Base-by-base conservation (phyloP, 64 coral and sea anemone genomes). In the Cladopsammia gracilis region DNA sequence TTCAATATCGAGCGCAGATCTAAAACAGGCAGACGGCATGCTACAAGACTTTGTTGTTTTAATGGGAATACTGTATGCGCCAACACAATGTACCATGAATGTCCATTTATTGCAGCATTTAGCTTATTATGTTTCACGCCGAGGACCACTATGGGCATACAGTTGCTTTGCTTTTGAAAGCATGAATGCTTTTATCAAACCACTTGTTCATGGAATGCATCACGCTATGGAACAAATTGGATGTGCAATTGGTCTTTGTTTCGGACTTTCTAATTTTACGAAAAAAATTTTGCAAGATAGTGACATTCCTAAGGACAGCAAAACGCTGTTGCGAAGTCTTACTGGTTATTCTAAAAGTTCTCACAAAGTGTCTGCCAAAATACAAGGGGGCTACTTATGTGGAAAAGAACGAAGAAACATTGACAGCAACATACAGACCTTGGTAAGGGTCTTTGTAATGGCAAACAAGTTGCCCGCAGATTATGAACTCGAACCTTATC, bases 131-230 rank as follows among this genome's bases (percentile, higher is more conserved):
- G 88, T 78, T 25, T 78, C 66, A 46, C 88, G 88, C 20, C 75
- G 88, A 76, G 88, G 88, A 56, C 88, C 88, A 20, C 52, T 90
- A 61, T 90, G 88, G 88, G 88, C 75, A 65, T 79, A 90, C 24
- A 90, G 75, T 77, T 90, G 88, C 48, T 90, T 90, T 90, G 88
- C 88, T 9, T 79, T 90, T 69, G 88, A 90, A 90, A 90, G 75
- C 46, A 58, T 90, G 42, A 90, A 89, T 89, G 87, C 87, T 22
- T 77, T 54, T 54, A 18, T 73, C 0, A 91, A 91, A 61, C 47
- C 65, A 15, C 26, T 91, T 9, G 79, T 91, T 15, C 91, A 93
- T 77, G 91, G 83, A 65, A 93, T 73, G 58, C 90, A 92, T 92
- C 81, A 92, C 45, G 90, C 79, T 5, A 85, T 92, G 64, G 90